Base-by-base conservation (phyloP, 2,797 vertebrate species). In the Sebastes minor region DNA sequence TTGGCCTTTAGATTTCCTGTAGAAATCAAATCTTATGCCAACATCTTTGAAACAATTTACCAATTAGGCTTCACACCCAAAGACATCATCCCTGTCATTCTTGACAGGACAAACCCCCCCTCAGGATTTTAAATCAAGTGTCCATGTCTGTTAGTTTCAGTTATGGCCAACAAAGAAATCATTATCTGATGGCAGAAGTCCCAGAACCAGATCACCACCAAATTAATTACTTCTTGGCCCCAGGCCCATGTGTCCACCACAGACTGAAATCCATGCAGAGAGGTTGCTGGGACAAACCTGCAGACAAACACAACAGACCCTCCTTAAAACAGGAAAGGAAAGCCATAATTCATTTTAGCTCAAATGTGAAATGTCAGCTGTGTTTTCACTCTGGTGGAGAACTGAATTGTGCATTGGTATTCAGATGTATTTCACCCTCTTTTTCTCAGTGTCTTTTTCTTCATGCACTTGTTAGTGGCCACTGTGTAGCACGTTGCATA, bases 161-260 rank as follows among this genome's bases (percentile, higher is more conserved):
- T 83, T 83, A 71, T 80, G 78, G 53, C 67, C 27, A 56, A 84
- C 82, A 86, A 85, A 82, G 85, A 79, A 83, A 81, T 78, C 64
- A 89, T 89, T 81, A 83, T 89, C 81, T 55, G 66, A 87, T 91
- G 90, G 90, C 88, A 78, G 22, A 71, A 86, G 67, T 88, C 89
- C 87, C 82, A 87, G 85, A 89, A 78, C 35, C 71, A 74, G 59
- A 89, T 89, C 76, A 77, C 35, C 81, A 82, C 53, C 80, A 85
- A 87, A 79, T 91, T 62, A 87, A 91, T 88, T 76, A 77, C 81
- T 76, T 76, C 70, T 84, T 88, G 83, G 88, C 80, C 46, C 6
- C 1, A 2, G 76, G 69, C 83, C 10, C 2, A 75, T 83, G 25
- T 62, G 74, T 71, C 64, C 60, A 46, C 65, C 59, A 42, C 20